These are phyloP conservation scores for Noctua janthina DNA, from an alignment of 2,888 invertebrate genomes.

Conservation along the genomic window DNA sequence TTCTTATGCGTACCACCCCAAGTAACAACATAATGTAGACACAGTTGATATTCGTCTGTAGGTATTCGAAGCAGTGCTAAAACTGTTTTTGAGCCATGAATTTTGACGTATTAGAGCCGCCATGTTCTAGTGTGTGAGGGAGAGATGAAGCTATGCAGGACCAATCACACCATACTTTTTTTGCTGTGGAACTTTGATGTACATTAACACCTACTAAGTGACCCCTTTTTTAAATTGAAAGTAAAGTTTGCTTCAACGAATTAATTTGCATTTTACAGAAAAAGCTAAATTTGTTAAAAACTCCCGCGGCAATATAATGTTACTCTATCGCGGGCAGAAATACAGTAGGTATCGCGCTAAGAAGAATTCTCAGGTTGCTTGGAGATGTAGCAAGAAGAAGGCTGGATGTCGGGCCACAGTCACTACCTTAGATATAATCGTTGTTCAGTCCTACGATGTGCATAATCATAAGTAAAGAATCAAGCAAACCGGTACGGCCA, in stretches of 20 bases:
- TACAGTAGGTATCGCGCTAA: constrained; percentile 41
- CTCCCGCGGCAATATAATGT: constrained; percentile 47
- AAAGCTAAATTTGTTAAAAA: constrained; percentile 46
- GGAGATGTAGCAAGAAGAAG: constrained; percentile 58
- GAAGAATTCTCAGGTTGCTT: constrained; percentile 32
- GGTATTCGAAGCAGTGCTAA: too few relatives aligned
- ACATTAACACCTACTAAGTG: background rate
- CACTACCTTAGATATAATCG: constrained; percentile 15
- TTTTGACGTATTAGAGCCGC: too few relatives aligned
- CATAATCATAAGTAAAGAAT: constrained; percentile 38
- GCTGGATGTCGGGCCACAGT: constrained; percentile 49
- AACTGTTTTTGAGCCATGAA: too few relatives aligned
- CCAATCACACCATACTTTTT: too few relatives aligned
- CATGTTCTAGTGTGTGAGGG: too few relatives aligned
- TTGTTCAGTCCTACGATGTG: constrained; percentile 27
- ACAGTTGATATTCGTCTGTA: too few relatives aligned
- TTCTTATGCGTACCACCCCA: too few relatives aligned
- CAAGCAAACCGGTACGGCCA: background rate
- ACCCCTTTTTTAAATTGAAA: background rate
- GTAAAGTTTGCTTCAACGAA: background rate
- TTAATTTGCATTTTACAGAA: constrained; percentile 34
- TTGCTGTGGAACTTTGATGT: background rate
- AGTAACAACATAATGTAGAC: too few relatives aligned
- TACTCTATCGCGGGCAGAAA: constrained; percentile 42
- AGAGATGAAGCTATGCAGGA: too few relatives aligned